Evolutionary conservation across 1,140 invertebrate genomes (phyloP).

Genomic region (Patella vulgata): DNA sequence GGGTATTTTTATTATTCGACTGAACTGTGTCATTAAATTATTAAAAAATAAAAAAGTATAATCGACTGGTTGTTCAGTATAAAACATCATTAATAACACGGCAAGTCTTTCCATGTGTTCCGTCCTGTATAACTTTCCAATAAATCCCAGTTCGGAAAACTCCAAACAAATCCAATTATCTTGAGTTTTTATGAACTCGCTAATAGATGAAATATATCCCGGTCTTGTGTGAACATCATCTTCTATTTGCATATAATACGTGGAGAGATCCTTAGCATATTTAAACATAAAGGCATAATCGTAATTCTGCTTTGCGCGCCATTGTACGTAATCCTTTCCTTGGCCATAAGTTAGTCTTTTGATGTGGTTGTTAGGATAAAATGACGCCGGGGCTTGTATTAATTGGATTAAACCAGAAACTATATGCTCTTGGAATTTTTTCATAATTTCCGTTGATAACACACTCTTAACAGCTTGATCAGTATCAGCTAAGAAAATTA

Average conservation of each 20-base stretch:
- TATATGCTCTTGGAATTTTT: conserved; percentile 32
- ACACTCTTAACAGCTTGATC: conserved; percentile 29
- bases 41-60: conserved; percentile 61
- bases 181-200: conserved; percentile 45
- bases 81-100: conserved; percentile 59
- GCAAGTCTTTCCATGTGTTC: conserved; percentile 54
- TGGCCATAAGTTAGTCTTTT: conserved; percentile 61
- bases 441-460: conserved; percentile 26
- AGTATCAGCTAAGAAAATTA: conserved; percentile 47
- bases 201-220: conserved; percentile 52
- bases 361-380: conserved; percentile 55
- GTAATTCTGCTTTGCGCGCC: conserved; percentile 65
- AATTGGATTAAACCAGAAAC: conserved; percentile 53
- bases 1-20: conserved; percentile 41
- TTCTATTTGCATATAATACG: conserved; percentile 64
- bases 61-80: conserved; percentile 64
- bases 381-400: conserved; percentile 47
- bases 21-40: conserved; percentile 41
- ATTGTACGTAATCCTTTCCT: conserved; percentile 45
- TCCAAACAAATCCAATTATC: conserved; percentile 55
- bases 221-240: conserved; percentile 59
- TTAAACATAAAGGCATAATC: conserved; percentile 63
- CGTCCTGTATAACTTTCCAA: conserved; percentile 61
- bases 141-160: conserved; percentile 60
- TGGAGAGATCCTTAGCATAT: conserved; percentile 55